phyloP scores from a whole-genome alignment of 1,140 invertebrate species.

The Chrysopa pallens region DNA sequence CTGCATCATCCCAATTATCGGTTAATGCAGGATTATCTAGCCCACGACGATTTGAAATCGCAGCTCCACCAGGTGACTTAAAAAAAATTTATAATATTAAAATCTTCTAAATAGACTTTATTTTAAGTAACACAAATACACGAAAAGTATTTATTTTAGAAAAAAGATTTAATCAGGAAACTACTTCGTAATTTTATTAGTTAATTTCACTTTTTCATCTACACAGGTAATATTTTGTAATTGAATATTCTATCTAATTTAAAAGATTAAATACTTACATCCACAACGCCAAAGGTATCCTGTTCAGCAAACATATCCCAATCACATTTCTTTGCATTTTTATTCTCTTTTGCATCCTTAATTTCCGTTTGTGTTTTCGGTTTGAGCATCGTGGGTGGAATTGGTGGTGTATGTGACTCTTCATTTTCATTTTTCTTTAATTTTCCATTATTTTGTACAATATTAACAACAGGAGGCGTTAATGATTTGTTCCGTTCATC shows the following conservation, averaged over 20 bases:
- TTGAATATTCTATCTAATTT: no score
- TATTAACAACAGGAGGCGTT: constrained; percentile 10
- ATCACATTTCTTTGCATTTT: constrained; percentile 19
- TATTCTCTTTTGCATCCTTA: constrained; percentile 13
- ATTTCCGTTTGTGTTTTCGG: constrained; percentile 11
- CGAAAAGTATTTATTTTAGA: no score
- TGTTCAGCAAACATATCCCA: constrained; percentile 82
- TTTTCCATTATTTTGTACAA: constrained; percentile 1
- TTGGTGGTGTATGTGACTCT: constrained; percentile 22
- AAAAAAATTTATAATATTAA: no score
- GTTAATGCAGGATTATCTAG: constrained; percentile 79
- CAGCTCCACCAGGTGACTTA: constrained; percentile 55
- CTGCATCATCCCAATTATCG: constrained; percentile 99
- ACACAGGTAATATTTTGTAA: no score
- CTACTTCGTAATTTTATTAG: no score
- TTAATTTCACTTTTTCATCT: no score
- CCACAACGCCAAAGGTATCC: constrained; percentile 70
- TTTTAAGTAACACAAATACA: background rate
- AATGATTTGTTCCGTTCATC: constrained; percentile 14
- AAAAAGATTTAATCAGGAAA: no score
- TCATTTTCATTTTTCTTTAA: constrained; percentile 12
- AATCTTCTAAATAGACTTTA: no score
- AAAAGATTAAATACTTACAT: constrained; percentile 33
- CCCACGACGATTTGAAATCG: constrained; percentile 39
- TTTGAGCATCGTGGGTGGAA: constrained; percentile 16